A percentile compares a stretch with the other conserved stretches of the same genome.
These are phyloP conservation scores for Metallyticus violacea DNA, from an alignment of 2,888 invertebrate genomes.

Conservation along the genomic window DNA sequence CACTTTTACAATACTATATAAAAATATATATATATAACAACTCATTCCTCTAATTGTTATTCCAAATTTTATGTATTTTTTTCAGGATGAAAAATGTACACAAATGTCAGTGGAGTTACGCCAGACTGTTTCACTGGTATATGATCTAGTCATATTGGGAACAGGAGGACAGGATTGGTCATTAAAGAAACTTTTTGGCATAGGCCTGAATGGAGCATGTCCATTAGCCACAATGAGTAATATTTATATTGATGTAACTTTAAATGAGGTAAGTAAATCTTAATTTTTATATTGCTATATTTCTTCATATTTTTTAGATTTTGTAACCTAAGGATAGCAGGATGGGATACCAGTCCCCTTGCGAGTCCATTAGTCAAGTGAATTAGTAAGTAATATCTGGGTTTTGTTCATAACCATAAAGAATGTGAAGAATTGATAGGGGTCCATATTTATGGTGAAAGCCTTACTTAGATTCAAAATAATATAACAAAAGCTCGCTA, in stretches of 20 bases:
- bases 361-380: no score
- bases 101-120: constrained; percentile 72
- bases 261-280: constrained; percentile 33
- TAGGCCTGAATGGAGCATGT: constrained; percentile 77
- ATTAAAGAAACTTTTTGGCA: constrained; percentile 80
- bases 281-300: neutral
- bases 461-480: no score
- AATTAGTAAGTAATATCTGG: no score
- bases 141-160: constrained; percentile 67
- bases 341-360: no score
- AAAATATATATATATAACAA: no score
- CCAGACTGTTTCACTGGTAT: constrained; percentile 83
- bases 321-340: no score
- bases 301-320: neutral
- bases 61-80: constrained; percentile 3
- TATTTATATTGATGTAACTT: constrained; percentile 75
- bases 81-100: constrained; percentile 54
- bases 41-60: no score
- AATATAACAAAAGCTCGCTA: no score
- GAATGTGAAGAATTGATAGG: no score
- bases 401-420: no score
- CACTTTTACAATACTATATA: no score
- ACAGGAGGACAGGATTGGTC: constrained; percentile 73
- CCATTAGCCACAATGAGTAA: constrained; percentile 74
- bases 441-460: no score